Percentiles rank a stretch among this genome's conserved stretches.
These are phyloP conservation scores for Drosophila punjabiensis DNA, from an alignment of 1,140 invertebrate genomes.

Conservation along the genomic window DNA sequence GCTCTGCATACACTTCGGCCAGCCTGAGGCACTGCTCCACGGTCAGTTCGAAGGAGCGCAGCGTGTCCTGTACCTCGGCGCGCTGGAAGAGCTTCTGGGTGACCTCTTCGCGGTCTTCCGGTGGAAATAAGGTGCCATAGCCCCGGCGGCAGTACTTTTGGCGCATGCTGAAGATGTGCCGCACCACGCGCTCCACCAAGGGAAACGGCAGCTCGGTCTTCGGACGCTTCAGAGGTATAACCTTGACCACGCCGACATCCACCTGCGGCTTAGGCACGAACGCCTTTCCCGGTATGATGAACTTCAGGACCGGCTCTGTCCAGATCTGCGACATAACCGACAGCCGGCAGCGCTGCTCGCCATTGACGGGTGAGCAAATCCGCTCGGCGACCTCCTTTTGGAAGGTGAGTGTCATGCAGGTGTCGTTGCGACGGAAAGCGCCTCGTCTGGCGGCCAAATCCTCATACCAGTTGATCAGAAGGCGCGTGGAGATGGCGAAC, in stretches of 20 bases:
- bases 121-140: constrained; percentile 92
- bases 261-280: constrained; percentile 98
- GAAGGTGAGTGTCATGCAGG: constrained; percentile 97
- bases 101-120: constrained; percentile 88
- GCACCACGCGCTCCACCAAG: constrained; percentile 95
- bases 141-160: constrained; percentile 93
- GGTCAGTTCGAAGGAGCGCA: constrained; percentile 90
- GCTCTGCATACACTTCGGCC: constrained; percentile 91
- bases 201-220: constrained; percentile 92
- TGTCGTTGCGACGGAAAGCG: constrained; percentile 94
- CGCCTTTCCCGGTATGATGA: constrained; percentile 94
- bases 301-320: constrained; percentile 93
- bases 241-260: constrained; percentile 97
- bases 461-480: constrained; percentile 96
- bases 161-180: constrained; percentile 94
- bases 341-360: constrained; percentile 92
- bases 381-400: constrained; percentile 98
- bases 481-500: constrained; percentile 97
- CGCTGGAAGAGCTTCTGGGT: constrained; percentile 89
- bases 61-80: constrained; percentile 90
- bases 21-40: constrained; percentile 93
- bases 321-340: constrained; percentile 98
- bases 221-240: constrained; percentile 92
- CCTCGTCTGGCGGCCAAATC: constrained; percentile 91
- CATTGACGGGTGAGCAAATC: constrained; percentile 90